Percentiles rank a stretch among this genome's conserved stretches.
Evolutionary conservation across 1,140 invertebrate species (phyloP).

Genomic region (Drosophila subpulchrella): DNA sequence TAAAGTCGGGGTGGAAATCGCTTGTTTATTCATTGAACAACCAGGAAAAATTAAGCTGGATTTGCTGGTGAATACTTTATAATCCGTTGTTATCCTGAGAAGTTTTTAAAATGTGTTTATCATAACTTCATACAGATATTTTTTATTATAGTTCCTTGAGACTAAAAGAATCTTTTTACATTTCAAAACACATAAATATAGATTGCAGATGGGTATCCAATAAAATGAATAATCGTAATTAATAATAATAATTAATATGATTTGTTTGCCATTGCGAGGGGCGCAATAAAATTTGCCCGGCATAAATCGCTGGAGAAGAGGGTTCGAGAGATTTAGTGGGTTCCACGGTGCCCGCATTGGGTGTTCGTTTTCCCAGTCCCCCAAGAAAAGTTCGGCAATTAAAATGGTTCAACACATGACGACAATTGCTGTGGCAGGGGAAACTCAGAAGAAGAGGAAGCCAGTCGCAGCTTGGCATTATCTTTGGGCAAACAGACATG

Average conservation of each 20-base stretch:
- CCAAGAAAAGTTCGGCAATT: conserved; percentile 71
- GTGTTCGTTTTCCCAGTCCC: background rate
- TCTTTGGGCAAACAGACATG: conserved; percentile 81
- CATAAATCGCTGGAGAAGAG: conserved; percentile 58
- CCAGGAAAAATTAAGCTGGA: conserved; percentile 20
- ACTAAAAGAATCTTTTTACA: background rate
- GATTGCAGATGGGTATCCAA: conserved; percentile 58
- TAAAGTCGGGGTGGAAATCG: conserved; percentile 12
- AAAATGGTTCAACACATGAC: conserved; percentile 67
- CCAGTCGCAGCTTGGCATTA: conserved; percentile 59
- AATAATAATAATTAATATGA: conserved; percentile 69
- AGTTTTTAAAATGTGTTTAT: background rate
- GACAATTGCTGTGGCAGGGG: conserved; percentile 32
- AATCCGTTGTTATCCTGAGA: background rate
- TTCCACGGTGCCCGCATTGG: conserved; percentile 53
- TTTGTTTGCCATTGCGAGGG: conserved; percentile 64
- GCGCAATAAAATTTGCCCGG: conserved; percentile 65
- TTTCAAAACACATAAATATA: too few species aligned
- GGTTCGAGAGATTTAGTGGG: conserved; percentile 39
- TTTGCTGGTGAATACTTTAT: conserved; percentile 27
- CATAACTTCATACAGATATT: background rate
- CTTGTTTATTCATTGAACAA: conserved; percentile 12
- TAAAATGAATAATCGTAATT: conserved; percentile 57
- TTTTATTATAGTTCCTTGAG: too few species aligned
- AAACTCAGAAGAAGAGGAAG: conserved; percentile 4